Evolutionary conservation across 1,140 invertebrate species (phyloP), one percentile per base, ranked within the genome.

Genomic region (Coboldia fuscipes): DNA sequence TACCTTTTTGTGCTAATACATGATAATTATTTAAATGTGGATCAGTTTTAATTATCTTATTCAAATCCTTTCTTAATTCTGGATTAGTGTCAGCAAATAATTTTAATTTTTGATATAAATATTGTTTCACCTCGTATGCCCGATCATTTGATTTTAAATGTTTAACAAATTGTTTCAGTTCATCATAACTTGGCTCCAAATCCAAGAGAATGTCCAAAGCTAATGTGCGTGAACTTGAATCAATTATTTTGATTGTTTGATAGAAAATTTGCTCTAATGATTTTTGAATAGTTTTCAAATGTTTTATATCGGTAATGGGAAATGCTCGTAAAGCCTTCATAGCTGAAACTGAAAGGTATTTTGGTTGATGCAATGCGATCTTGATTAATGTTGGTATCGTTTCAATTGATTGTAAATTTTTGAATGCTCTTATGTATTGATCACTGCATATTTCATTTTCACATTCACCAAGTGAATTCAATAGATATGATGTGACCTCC

Each of bases 121-220:
- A 76, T 34, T 73, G 71, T 32, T 67, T 66, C 2, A 78, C 60
- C 53, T 80, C 76, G 39, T 63, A 73, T 37, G 62, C 61, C 3
- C 56, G 43, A 44, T 71, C 70, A 4, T 49, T 49, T 17, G 48
- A 53, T 12, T 49, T 47, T 4, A 78, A 46, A 34, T 68, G 70
- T 5, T 59, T 33, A 0, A 79, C 34, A 2, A 80, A 43, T 4
- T 63, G 47, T 22, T 47, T 48, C 6, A 80, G 35, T 30, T 60
- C 49, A 14, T 65, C 57, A 12, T 68, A 56, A 10, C 51, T 54
- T 2, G 68, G 64, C 6, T 64, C 54, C 19, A 57, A 57, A 33
- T 68, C 61, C 1, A 84, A 51, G n/a, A 84, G 52, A 8, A 84
- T 61, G 44, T 84, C 75, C 8, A 74, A 46, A 0, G 79, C 74